Evolutionary conservation across 2,797 vertebrate genomes (phyloP).

Genomic region (Falco novaeseelandiae): DNA sequence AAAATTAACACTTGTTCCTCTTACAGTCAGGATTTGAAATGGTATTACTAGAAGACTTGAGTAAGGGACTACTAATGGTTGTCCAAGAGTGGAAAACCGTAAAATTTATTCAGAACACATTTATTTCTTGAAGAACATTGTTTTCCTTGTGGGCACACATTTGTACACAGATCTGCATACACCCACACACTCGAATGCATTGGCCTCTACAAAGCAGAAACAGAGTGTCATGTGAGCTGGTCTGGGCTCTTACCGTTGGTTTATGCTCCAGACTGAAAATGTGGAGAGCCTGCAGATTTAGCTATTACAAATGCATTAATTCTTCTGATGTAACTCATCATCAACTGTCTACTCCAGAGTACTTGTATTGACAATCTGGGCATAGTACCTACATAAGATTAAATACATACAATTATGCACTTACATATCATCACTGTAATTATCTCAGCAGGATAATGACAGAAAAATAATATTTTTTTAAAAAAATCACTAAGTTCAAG

Average conservation of each 20-base stretch:
- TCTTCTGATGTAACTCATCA: background rate
- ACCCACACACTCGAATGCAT: background rate
- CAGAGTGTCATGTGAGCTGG: background rate
- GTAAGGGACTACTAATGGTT: background rate
- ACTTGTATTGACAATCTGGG: background rate
- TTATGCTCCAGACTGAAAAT: background rate
- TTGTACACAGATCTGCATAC: background rate
- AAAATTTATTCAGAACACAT: background rate
- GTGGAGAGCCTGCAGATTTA: background rate
- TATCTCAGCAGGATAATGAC: background rate
- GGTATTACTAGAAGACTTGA: background rate
- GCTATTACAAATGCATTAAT: background rate
- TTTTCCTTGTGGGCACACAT: background rate
- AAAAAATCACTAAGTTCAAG: background rate
- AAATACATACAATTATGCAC: background rate
- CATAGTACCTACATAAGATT: background rate
- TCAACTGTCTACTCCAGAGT: background rate
- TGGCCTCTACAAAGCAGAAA: background rate
- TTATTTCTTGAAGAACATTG: background rate
- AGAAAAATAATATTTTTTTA: background rate
- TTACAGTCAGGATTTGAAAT: background rate
- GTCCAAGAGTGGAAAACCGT: background rate
- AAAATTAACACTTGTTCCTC: background rate
- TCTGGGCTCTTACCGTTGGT: background rate
- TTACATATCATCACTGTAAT: background rate